Conservation (phyloP, 1,140 invertebrate species). For the Euwallacea fornicatus region DNA sequence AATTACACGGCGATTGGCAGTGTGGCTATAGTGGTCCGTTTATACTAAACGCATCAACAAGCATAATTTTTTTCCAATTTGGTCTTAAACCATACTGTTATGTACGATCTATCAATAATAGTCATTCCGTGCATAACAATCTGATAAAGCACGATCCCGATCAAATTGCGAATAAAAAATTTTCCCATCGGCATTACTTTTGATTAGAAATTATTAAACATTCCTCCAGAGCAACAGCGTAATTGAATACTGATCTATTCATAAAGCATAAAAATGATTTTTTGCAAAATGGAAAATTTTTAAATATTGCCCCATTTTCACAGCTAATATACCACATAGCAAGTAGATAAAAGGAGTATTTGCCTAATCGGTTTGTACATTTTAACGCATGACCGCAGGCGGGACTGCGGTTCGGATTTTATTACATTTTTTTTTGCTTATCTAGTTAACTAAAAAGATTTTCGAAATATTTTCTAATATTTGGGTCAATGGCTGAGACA, state of each 20-base stretch:
- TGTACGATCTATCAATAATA: no score
- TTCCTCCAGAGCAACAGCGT: no score
- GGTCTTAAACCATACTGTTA: no score
- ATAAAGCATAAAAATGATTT: no score
- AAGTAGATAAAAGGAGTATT: background rate
- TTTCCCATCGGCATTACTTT: no score
- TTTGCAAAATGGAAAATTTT: no score
- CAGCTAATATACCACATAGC: background rate
- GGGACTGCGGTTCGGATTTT: constrained; percentile 7
- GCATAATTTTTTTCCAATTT: background rate
- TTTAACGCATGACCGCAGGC: constrained; percentile 15
- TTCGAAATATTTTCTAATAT: constrained; percentile 8
- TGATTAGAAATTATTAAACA: no score
- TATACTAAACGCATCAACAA: background rate
- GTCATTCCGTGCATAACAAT: no score
- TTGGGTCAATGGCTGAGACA: constrained; percentile 4
- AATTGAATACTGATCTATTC: no score
- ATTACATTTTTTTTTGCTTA: constrained; percentile 5
- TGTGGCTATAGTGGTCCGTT: constrained; percentile 1
- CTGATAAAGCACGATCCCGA: no score
- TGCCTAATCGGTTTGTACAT: constrained; percentile 6
- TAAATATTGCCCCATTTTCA: no score
- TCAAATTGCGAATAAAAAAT: no score
- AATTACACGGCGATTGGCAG: background rate
- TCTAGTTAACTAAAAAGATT: background rate